phyloP scores from a whole-genome alignment of 1,140 invertebrate genomes.

The Acromyrmex charruanus region DNA sequence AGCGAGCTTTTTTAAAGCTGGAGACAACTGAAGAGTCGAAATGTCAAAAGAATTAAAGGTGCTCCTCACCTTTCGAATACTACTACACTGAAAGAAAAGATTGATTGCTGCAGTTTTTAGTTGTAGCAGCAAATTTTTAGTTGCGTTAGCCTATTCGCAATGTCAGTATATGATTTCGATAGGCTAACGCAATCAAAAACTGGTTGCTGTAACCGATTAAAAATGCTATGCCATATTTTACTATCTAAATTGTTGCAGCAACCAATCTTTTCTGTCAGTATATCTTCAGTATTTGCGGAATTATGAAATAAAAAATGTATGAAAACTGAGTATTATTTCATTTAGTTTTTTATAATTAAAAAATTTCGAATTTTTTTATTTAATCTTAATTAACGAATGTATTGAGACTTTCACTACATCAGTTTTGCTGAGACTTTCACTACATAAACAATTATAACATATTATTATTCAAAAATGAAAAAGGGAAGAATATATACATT shows the following conservation, averaged over 20 bases:
- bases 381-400: background rate
- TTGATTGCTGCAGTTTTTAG: no score
- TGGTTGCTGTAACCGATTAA: no score
- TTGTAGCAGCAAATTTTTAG: no score
- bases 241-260: no score
- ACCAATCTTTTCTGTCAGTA: no score
- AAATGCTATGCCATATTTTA: no score
- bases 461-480: background rate
- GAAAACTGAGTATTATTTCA: background rate
- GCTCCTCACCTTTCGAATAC: background rate
- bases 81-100: background rate
- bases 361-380: background rate
- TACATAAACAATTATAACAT: no score
- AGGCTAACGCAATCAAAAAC: no score
- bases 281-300: background rate
- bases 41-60: background rate
- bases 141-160: no score
- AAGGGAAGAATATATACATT: no score
- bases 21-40: constrained; percentile 16
- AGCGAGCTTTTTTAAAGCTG: background rate
- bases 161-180: no score
- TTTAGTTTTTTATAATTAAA: background rate
- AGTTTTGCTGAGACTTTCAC: no score
- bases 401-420: background rate
- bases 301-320: background rate